Evolutionary conservation across 2,888 invertebrate genomes (phyloP), one percentile per base, ranked within the genome.

Genomic region (Drosophila multiciliata): DNA sequence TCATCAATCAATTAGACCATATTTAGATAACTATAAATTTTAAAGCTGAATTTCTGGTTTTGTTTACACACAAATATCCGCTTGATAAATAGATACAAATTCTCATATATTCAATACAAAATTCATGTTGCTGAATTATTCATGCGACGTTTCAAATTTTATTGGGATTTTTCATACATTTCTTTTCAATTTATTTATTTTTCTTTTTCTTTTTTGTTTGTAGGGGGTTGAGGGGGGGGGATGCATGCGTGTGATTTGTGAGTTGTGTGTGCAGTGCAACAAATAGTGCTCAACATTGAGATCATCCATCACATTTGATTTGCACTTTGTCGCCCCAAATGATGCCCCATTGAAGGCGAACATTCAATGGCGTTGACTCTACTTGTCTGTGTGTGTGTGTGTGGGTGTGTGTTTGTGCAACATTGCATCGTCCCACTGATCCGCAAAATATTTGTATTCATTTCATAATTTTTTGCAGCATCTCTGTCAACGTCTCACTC

Each of bases 391-490:
- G 7, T 48, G 62, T 63, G 45, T 33, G 49, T 53, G 12, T 59
- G 60, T 63, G 48, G n/a, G 52, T 38, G 50, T 54, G 49, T 62
- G 38, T 49, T 3, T 57, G 52, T 64, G 61, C 55, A 63, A 57
- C 50, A 60, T 52, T 45, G 48, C 36, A 36, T 45, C 61, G 53
- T 73, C 50, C 59, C 84, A 75, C 71, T 82, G 84, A 87, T 82
- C 76, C 79, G 53, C 77, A 82, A 84, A 83, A 82, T 85, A 89
- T 87, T 81, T 85, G 85, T 83, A 78, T 87, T 83, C 75, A 87
- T 87, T 89, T 89, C 79, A 84, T 82, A 83, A 83, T 85, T 80
- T 79, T 75, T 81, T 29, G 29, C 75, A 78, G 48, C 70, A 59
- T 77, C 65, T 60, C 79, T 83, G 73, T 75, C 75, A 83, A 73